These are phyloP conservation scores for Rynchops niger DNA, from an alignment of 2,113 vertebrate genomes.

Conservation along the genomic window DNA sequence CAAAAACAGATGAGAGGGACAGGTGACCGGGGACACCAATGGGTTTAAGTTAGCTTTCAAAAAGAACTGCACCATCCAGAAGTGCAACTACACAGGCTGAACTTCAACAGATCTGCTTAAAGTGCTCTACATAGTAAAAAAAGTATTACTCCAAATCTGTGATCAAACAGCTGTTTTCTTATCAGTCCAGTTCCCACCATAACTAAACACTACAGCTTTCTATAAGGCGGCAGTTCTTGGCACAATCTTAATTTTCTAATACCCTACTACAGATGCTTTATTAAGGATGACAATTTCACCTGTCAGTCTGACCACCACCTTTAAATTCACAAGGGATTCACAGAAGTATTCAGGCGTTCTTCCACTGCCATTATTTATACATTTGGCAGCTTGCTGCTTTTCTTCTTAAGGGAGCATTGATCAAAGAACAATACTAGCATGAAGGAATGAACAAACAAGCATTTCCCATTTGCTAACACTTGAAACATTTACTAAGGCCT, in stretches of 20 bases:
- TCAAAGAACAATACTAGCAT: not conserved
- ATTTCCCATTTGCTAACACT: not conserved
- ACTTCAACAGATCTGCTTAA: not conserved
- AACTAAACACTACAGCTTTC: not conserved
- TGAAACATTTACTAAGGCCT: not conserved
- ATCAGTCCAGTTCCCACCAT: not conserved
- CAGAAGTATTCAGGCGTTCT: not conserved
- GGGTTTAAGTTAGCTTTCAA: not conserved
- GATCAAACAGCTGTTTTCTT: not conserved
- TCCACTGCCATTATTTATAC: not conserved
- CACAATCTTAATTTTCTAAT: not conserved
- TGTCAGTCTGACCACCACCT: not conserved
- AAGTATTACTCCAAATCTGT: not conserved
- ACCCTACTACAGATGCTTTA: not conserved
- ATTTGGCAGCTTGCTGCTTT: not conserved
- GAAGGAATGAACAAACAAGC: not conserved
- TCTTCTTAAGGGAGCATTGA: not conserved
- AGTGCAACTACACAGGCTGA: not conserved
- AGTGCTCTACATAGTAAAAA: not conserved
- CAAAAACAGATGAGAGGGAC: not conserved
- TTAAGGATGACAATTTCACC: not conserved
- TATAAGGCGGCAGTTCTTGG: not conserved
- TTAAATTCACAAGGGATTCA: not conserved
- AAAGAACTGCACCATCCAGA: not conserved
- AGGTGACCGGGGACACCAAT: not conserved